Evolutionary conservation across 2,797 vertebrate species (phyloP).

Genomic region (Acridotheres tristis): DNA sequence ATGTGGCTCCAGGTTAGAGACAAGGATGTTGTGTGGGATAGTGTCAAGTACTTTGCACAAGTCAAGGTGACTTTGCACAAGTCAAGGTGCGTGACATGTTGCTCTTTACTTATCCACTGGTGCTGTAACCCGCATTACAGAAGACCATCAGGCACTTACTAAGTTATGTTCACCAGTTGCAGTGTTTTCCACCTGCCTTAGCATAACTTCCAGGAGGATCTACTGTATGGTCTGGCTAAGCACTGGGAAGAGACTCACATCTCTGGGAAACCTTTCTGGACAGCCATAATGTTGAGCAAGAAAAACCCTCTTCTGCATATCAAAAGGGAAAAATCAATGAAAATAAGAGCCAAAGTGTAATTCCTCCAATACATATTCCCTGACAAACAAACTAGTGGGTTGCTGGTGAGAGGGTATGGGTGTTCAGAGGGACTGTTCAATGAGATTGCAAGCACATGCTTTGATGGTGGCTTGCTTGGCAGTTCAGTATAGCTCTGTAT

Average conservation of each 20-base stretch:
- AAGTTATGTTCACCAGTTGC: neutral
- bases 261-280: neutral
- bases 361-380: neutral
- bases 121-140: neutral
- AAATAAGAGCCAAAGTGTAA: neutral
- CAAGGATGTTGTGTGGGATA: accelerated
- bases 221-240: neutral
- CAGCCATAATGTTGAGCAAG: neutral
- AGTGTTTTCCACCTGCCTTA: neutral
- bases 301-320: neutral
- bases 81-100: neutral
- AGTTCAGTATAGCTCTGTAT: neutral
- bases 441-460: neutral
- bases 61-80: neutral
- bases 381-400: neutral
- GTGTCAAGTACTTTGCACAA: accelerated
- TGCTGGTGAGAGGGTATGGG: neutral
- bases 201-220: neutral
- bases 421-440: neutral
- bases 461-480: neutral
- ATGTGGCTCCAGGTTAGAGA: neutral
- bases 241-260: neutral
- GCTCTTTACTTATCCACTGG: neutral
- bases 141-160: neutral
- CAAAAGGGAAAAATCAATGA: neutral